Base-by-base conservation (phyloP, 1,140 invertebrate genomes). In the Octopus sinensis region DNA sequence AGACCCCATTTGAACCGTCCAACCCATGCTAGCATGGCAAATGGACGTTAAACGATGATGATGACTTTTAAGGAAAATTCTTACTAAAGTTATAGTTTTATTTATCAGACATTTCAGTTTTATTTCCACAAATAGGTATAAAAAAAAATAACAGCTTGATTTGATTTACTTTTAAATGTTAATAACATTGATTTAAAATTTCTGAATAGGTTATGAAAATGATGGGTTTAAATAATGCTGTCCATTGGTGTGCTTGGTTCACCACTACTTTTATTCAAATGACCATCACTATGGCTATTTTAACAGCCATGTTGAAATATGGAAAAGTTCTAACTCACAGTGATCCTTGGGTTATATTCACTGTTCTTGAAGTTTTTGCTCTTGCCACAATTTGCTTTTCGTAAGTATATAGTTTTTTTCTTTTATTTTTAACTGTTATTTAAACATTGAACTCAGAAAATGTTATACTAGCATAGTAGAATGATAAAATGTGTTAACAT, bases 221-320 rank as follows among this genome's bases (percentile, higher is more conserved):
- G 62, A 94, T 94, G 93, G 93, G 93, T 17, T 85, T 94, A 5
- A 91, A 89, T n/a, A 93, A 93, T 87, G 89, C 86, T n/a, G 91
- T 93, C 6, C 91, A 93, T 84, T 94, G 93, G 93, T 83, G 91
- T 17, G 91, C 92, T 6, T 94, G 93, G 93, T 93, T 94, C 85
- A 89, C 93, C 51, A 92, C 92, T 82, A 92, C 91, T 62, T 91
- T 93, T 82, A 54, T 92, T 4, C 90, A 92, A 54, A 93, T 93
- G 91, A 86, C 92, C 5, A 91, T 92, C n/a, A 89, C 90, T n/a
- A 87, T 92, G 53, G 78, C 91, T 43, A 88, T 93, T 2, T 89
- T 92, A 56, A 89, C 92, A 5, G 43, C 90, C 6, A 90, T 93
- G 82, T 88, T 93, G 43, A 92, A 92, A 90, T 91, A 89, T 85